Base-by-base conservation (phyloP, 2,888 invertebrate genomes). In the Gymnosoma rotundatum region DNA sequence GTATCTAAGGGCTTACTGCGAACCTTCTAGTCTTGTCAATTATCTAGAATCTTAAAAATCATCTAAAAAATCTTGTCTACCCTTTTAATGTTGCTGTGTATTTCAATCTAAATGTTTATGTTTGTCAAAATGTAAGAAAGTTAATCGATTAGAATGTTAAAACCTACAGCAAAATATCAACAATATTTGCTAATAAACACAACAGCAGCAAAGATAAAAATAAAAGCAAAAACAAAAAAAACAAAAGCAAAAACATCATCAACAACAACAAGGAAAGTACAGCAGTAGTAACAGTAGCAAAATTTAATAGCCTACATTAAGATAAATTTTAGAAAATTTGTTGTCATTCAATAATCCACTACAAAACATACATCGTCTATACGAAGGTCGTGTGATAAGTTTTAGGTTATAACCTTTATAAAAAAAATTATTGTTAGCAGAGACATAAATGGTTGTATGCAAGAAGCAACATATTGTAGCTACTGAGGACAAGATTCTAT, bases 91-190 rank as follows among this genome's bases (percentile, higher is more conserved):
- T 48, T 16, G 16, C 14, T 48, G 14, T n/a, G 6, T 14, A 45
- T 45, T 12, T 45, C 1, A 1, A 16, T 56, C 36, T 52, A n/a
- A 52, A 14, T 72, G 36, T 56, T 14, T 60, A 9, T n/a, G 8
- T 73, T 56, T 56, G 45, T 21, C 38, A 54, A 73, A 76, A 83
- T 80, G 78, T 84, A 61, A 84, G 63, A 67, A 84, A 81, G 80
- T 84, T 81, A 84, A 84, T 84, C 84, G 84, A 84, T 84, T 84
- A 69, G 42, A 69, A 76, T 80, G 74, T 64, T 48, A 64, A 76
- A 80, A 80, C 45, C 63, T 64, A 69, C 73, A 67, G 73, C 73
- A 78, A 72, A 54, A 78, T 70, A 83, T 64, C 75, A 67, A 50
- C 76, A 80, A 81, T 73, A 76, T 42, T 50, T 63, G 66, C 20